Percentiles rank a stretch among this genome's conserved stretches.
Conservation (phyloP, 1,140 invertebrate species). For the Aphis craccivora region DNA sequence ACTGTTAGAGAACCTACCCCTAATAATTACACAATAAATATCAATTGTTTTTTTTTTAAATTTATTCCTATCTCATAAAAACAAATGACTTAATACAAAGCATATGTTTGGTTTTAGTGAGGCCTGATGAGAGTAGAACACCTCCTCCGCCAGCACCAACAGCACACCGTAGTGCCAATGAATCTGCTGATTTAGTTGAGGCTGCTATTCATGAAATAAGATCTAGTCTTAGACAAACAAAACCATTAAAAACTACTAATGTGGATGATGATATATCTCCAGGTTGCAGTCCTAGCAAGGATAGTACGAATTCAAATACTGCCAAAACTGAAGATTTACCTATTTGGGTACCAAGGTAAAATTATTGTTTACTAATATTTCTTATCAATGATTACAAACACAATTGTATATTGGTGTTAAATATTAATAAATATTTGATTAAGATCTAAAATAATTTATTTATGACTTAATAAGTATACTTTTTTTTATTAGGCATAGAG, state of each 20-base stretch:
- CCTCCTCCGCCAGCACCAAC: conserved; percentile 58
- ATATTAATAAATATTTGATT: neutral
- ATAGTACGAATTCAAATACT: conserved; percentile 54
- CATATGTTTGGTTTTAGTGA: conserved; percentile 10
- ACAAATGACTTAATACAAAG: neutral
- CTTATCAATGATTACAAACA: neutral
- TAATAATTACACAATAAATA: neutral
- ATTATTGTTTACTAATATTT: neutral
- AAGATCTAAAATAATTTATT: neutral
- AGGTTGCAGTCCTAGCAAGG: conserved; percentile 50
- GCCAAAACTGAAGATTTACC: conserved; percentile 64
- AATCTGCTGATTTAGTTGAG: conserved; percentile 70
- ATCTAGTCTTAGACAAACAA: conserved; percentile 79
- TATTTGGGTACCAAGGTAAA: conserved; percentile 70
- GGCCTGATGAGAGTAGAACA: conserved; percentile 57
- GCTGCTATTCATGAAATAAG: conserved; percentile 83
- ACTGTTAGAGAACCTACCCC: neutral
- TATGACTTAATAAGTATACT: neutral
- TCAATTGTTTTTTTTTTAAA: neutral
- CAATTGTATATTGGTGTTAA: neutral
- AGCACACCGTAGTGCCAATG: conserved; percentile 68
- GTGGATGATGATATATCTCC: conserved; percentile 49
- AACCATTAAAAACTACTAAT: conserved; percentile 66
- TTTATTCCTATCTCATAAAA: neutral
- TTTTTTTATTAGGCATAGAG: conserved; percentile 63